Evolutionary conservation across 2,888 invertebrate species (phyloP).

Genomic region (Lathronympha strigana): DNA sequence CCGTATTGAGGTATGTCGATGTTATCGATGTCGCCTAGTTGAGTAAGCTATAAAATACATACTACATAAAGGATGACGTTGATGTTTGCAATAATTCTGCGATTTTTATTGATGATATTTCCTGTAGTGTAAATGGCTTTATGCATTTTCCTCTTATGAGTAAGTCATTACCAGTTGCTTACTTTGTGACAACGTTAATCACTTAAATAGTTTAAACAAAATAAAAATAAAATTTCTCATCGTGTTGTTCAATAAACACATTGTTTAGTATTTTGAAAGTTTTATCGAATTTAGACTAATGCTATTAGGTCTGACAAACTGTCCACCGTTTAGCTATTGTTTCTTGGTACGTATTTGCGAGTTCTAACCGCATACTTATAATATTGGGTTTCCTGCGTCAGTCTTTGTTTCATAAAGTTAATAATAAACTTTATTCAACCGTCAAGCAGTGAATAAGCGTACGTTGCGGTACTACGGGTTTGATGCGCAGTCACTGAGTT

Average conservation of each 20-base stretch:
- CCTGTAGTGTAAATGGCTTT: neutral
- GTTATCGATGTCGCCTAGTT: constrained; percentile 26
- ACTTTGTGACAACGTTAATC: too few species aligned
- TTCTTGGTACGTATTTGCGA: neutral
- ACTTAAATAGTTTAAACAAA: too few species aligned
- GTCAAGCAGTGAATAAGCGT: constrained; percentile 29
- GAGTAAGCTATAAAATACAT: constrained; percentile 30
- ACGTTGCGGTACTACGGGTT: constrained; percentile 9
- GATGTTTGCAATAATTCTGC: constrained; percentile 6
- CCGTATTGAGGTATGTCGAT: constrained; percentile 24
- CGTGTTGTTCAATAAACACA: too few species aligned
- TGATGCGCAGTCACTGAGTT: constrained; percentile 2
- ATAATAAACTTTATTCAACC: constrained; percentile 35
- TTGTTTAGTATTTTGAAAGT: too few species aligned
- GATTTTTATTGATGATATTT: constrained; percentile 8
- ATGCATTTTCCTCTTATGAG: neutral
- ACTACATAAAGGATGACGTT: constrained; percentile 11
- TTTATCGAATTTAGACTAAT: neutral
- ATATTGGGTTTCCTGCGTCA: constrained; percentile 23
- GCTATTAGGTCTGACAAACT: neutral
- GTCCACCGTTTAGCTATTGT: neutral
- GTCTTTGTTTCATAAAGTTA: constrained; percentile 37
- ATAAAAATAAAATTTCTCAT: neutral
- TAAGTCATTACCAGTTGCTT: neutral
- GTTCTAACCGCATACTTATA: neutral